Evolutionary conservation across 2,113 vertebrate genomes (phyloP).

Genomic region (Calyptommatus sinebrachiatus): DNA sequence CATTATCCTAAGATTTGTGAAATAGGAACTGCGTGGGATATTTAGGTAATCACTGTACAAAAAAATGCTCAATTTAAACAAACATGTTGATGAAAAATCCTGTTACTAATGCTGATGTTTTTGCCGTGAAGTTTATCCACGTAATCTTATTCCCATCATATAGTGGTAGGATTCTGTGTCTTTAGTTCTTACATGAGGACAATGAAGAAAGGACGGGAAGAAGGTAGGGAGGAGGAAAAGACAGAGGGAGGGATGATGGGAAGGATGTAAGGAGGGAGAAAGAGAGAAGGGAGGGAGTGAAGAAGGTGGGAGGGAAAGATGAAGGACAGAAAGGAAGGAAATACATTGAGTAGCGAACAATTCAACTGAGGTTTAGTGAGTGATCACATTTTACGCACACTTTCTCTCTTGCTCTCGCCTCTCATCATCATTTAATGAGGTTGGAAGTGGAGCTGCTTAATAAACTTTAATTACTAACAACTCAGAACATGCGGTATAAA

Average conservation of each 20-base stretch:
- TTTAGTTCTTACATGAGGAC: neutral
- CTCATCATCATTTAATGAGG: constrained; percentile 35
- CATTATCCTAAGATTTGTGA: too few species aligned
- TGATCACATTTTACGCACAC: neutral
- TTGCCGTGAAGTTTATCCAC: neutral
- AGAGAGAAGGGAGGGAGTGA: neutral
- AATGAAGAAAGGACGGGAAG: neutral
- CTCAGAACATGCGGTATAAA: neutral
- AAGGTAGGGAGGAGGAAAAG: neutral
- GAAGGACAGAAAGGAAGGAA: neutral
- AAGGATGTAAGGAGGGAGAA: neutral
- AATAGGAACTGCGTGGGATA: too few species aligned
- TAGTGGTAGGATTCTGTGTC: neutral
- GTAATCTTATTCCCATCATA: neutral
- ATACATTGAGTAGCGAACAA: neutral
- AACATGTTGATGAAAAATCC: too few species aligned
- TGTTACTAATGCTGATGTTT: neutral
- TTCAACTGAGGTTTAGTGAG: neutral
- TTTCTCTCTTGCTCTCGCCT: neutral
- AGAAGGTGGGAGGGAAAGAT: neutral
- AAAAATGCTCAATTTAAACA: too few species aligned
- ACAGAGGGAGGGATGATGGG: too few species aligned
- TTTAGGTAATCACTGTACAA: too few species aligned
- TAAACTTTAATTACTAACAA: constrained; percentile 30
- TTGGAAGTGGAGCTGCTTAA: constrained; percentile 35